Evolutionary conservation across 2,797 vertebrate genomes (phyloP), one percentile per base, ranked within the genome.

Genomic region (Anguilla obscura): DNA sequence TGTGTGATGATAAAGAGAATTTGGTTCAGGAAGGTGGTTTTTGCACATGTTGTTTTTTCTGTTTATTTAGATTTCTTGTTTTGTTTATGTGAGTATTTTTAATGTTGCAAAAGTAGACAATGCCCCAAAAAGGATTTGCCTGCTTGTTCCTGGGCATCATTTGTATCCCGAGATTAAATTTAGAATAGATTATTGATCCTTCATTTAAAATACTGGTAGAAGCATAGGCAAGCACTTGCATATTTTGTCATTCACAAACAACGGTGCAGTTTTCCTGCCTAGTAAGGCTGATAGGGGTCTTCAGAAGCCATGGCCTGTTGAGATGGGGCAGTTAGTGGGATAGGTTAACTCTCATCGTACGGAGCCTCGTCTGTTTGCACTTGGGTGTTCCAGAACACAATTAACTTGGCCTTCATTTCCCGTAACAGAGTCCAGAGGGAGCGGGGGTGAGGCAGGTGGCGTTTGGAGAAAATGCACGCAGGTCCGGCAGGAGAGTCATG

Each of bases 1-100:
- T 58, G 45, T 56, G 82, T 85, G 90, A 86, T 90, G 94, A 95
- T 96, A 95, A 95, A 94, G 94, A 85, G 27, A 92, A 92, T 92
- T 92, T 48, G 84, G 91, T 94, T 91, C 90, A 92, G 90, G 90
- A 89, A 86, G 80, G 87, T 50, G 85, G 85, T 91, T 92, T 92
- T 88, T 88, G 88, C 30, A 12, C 90, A 93, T 90, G 50, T 56
- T 56, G 14, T 4, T 45, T 45, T 69, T 60, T 66, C 86, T 91
- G 93, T 94, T 94, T 94, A 93, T 92, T 93, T 91, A 91, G 92
- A 93, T 88, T 56, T 66, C 84, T 90, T 91, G 40, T 87, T 93
- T 92, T 91, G 89, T 48, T 82, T 89, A 5, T 83, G 86, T 14
- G 36, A 90, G 86, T 92, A 88, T 90, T 90, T 84, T 92, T 84